These are phyloP conservation scores for Dyspetes luteomarginatus DNA, from an alignment of 2,888 invertebrate species.

Conservation along the genomic window DNA sequence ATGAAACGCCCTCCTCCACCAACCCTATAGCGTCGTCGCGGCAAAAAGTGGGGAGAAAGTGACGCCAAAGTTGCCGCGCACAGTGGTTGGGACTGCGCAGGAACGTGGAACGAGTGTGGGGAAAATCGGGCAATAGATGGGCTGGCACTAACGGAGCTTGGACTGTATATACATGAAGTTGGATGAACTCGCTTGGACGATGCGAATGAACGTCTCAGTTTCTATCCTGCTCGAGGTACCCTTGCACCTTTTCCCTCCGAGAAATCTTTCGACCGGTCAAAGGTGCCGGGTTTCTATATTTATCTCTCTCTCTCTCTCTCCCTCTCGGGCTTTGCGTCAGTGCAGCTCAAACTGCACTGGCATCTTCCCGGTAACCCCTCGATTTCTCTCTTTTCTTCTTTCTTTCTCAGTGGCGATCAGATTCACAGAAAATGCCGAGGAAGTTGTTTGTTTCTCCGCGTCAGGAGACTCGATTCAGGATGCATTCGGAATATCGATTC, in stretches of 20 bases:
- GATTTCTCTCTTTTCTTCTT: not conserved
- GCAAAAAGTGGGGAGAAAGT: no score
- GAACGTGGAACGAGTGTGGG: no score
- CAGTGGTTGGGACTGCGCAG: no score
- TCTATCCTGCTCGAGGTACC: constrained; percentile 52
- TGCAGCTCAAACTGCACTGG: constrained; percentile 25
- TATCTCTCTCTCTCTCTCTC: not conserved
- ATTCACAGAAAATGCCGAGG: constrained; percentile 30
- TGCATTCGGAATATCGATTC: constrained; percentile 2
- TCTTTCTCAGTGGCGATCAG: not conserved
- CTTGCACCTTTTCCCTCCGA: constrained; percentile 47
- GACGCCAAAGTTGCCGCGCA: no score
- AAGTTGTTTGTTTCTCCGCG: constrained; percentile 25
- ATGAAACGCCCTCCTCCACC: no score
- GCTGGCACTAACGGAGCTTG: no score
- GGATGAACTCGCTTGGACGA: constrained; percentile 54
- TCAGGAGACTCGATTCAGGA: not conserved
- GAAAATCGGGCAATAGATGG: no score
- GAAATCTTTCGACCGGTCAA: constrained; percentile 72
- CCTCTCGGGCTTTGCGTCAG: constrained; percentile 3
- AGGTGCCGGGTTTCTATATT: constrained; percentile 68
- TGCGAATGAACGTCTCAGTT: constrained; percentile 58
- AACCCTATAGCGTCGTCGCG: no score
- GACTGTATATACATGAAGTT: constrained; percentile 21
- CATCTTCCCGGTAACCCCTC: constrained; percentile 2